A percentile compares a stretch with the other conserved stretches of the same genome.
Conservation (phyloP, 2,797 vertebrate species). For the Spheniscus humboldti region DNA sequence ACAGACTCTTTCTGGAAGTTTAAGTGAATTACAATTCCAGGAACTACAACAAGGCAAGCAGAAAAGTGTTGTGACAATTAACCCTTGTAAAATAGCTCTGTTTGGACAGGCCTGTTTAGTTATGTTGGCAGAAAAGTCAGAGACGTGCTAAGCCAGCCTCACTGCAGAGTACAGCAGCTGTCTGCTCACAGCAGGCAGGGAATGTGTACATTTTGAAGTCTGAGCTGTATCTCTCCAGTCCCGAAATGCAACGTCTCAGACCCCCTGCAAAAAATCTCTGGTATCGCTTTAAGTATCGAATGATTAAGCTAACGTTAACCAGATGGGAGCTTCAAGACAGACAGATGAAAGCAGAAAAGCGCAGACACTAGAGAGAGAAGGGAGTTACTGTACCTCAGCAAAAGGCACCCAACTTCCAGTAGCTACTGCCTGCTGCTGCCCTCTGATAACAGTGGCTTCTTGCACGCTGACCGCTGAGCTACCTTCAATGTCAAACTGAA, state of each 20-base stretch:
- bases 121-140: conserved; percentile 26
- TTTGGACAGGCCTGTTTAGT: conserved; percentile 36
- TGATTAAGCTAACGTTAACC: not conserved
- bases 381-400: conserved; percentile 72
- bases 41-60: not conserved
- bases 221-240: not conserved
- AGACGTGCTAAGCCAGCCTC: not conserved
- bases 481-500: conserved; percentile 75
- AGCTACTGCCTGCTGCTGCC: conserved; percentile 62
- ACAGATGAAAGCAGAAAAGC: conserved; percentile 39
- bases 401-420: conserved; percentile 64
- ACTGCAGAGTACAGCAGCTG: conserved; percentile 6
- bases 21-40: not conserved
- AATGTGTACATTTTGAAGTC: not conserved
- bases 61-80: conserved; percentile 26
- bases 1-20: not conserved
- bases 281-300: conserved; percentile 1
- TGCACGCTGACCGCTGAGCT: conserved; percentile 71
- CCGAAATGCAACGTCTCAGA: not conserved
- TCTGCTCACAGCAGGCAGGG: conserved; percentile 24
- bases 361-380: conserved; percentile 56
- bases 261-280: not conserved
- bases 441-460: conserved; percentile 67
- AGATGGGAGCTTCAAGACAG: conserved; percentile 25
- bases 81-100: conserved; percentile 26